A percentile compares a stretch with the other conserved stretches of the same genome.
Conservation (phyloP, 37 sponge, comb jelly and placozoan genomes). For the Beroe ovata region DNA sequence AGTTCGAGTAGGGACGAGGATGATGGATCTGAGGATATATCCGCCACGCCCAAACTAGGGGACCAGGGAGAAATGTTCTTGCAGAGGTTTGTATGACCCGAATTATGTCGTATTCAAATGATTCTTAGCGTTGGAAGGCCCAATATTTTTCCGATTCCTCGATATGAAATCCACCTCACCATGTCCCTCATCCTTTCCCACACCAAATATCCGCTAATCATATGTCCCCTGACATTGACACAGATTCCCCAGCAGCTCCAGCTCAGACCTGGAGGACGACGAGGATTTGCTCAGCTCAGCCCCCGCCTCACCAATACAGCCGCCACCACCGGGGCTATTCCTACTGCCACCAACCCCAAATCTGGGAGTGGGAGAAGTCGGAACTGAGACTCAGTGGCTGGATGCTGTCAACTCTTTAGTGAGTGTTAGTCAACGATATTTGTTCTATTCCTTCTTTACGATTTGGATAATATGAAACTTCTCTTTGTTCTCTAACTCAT, state of each 20-base stretch:
- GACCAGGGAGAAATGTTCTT: not conserved
- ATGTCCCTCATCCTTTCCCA: too few species aligned
- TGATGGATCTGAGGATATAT: not conserved
- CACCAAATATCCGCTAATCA: too few species aligned
- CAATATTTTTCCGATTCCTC: too few species aligned
- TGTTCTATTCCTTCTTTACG: too few species aligned
- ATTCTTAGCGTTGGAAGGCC: too few species aligned
- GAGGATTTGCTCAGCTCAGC: not conserved
- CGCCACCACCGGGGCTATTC: not conserved
- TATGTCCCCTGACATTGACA: not conserved
- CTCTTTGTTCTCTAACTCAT: too few species aligned
- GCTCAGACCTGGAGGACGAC: constrained; percentile 5
- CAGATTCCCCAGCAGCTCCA: not conserved
- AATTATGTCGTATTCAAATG: too few species aligned
- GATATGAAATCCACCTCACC: too few species aligned
- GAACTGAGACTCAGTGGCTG: constrained; percentile 3
- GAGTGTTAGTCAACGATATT: not conserved
- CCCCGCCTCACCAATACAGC: not conserved
- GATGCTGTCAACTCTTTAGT: not conserved
- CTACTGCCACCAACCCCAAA: constrained; percentile 9
- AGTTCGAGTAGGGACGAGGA: not conserved
- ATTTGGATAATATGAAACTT: too few species aligned
- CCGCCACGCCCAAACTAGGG: constrained; percentile 53
- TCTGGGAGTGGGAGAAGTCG: too few species aligned
- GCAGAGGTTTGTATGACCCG: not conserved